A percentile compares a stretch with the other conserved stretches of the same genome.
Evolutionary conservation across 23 tunicate species (phyloP).

Genomic region (Aplidium turbinatum): DNA sequence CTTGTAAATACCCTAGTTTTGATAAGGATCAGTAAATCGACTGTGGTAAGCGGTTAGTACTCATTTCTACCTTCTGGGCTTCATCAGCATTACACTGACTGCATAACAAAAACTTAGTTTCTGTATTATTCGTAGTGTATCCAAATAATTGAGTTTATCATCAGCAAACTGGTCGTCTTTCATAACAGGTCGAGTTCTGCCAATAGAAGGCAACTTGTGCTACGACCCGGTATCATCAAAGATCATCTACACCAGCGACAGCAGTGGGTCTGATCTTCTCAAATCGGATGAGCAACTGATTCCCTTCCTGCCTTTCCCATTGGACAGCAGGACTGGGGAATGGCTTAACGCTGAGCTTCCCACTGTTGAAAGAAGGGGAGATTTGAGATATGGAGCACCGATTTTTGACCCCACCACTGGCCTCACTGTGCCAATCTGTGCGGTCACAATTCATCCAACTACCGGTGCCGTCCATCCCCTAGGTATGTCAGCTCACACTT

Average conservation of each 20-base stretch:
- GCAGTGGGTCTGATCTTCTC: slow-evolving; percentile 27
- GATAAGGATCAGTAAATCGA: no score
- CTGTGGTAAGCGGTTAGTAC: no score
- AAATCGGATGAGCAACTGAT: slow-evolving; percentile 73
- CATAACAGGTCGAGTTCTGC: slow-evolving; percentile 68
- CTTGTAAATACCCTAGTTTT: no score
- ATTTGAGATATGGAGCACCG: slow-evolving; percentile 69
- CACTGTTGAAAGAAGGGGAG: slow-evolving; percentile 50
- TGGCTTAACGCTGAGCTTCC: slow-evolving; percentile 36
- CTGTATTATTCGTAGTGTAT: no score
- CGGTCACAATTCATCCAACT: slow-evolving; percentile 85
- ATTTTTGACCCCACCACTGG: slow-evolving; percentile 86
- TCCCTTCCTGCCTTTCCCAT: slow-evolving; percentile 87
- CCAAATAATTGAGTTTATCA: no score
- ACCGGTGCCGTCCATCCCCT: slow-evolving; percentile 80
- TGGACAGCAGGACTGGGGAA: slow-evolving; percentile 32
- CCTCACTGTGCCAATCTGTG: slow-evolving; percentile 87
- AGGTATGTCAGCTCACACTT: slow-evolving; percentile 36
- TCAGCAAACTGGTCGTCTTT: no score
- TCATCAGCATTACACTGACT: no score
- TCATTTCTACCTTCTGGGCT: no score
- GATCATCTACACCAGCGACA: slow-evolving; percentile 65
- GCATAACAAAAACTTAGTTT: no score
- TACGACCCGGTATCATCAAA: slow-evolving; percentile 79
- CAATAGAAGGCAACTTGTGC: slow-evolving; percentile 80